Conservation (phyloP, 2,797 vertebrate species). For the Clarias platycephalus region DNA sequence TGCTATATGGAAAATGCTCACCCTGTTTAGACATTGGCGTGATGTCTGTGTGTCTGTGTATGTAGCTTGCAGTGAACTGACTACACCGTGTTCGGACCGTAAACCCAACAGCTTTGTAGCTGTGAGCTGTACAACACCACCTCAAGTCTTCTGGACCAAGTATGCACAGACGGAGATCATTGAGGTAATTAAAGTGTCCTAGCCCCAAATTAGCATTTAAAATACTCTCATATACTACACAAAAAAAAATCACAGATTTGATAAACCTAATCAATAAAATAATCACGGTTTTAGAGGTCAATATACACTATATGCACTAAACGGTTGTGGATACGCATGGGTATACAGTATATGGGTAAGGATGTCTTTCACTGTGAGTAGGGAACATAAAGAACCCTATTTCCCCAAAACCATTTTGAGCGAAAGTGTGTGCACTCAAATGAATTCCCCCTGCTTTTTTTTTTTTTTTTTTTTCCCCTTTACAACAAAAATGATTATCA, state of each 20-base stretch:
- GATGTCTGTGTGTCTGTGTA: slow-evolving; percentile 35
- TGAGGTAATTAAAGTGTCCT: slow-evolving; percentile 79
- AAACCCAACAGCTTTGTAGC: slow-evolving; percentile 97
- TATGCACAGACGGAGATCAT: slow-evolving; percentile 98
- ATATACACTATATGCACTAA: background rate
- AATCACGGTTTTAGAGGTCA: background rate
- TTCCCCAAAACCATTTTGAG: background rate
- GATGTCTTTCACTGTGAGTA: background rate
- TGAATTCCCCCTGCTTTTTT: background rate
- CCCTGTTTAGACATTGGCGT: slow-evolving; percentile 18
- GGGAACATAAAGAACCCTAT: background rate
- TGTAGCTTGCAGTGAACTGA: slow-evolving; percentile 89
- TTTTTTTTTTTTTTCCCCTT: background rate
- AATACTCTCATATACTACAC: background rate
- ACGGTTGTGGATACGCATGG: background rate
- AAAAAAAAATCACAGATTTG: background rate
- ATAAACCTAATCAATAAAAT: no score
- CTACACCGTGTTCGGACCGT: slow-evolving; percentile 88
- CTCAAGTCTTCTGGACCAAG: slow-evolving; percentile 98
- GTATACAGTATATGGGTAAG: background rate
- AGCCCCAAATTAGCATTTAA: background rate
- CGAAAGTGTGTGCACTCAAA: background rate
- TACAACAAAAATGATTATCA: background rate
- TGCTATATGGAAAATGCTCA: slow-evolving; percentile 47
- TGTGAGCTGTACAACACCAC: slow-evolving; percentile 95